These are phyloP conservation scores for Physeter macrocephalus DNA, from an alignment of 2,113 vertebrate species.

Conservation along the genomic window DNA sequence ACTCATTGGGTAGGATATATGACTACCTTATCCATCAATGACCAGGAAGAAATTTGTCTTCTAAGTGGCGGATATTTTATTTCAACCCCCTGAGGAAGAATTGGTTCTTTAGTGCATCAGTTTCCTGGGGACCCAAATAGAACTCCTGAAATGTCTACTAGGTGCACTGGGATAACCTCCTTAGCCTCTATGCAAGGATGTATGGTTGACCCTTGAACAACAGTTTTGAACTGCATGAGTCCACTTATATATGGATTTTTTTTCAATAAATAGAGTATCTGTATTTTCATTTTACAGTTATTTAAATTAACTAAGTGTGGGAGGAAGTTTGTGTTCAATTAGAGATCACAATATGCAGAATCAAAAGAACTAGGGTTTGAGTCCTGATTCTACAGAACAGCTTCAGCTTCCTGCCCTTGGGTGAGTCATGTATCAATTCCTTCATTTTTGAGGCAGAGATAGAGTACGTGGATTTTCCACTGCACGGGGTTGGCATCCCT, in stretches of 20 bases:
- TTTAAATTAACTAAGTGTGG: neutral
- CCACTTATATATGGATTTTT: neutral
- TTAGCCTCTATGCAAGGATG: neutral
- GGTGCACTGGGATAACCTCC: neutral
- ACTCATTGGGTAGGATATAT: neutral
- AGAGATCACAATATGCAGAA: neutral
- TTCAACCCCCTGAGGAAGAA: neutral
- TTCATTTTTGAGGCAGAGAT: neutral
- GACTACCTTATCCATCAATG: neutral
- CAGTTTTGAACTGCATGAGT: neutral
- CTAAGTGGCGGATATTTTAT: neutral
- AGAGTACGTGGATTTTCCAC: neutral
- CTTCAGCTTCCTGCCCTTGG: neutral
- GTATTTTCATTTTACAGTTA: neutral
- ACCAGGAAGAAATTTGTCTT: neutral
- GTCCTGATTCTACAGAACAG: neutral
- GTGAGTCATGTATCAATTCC: neutral
- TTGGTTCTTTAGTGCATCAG: neutral
- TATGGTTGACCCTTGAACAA: neutral
- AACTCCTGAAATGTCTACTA: neutral
- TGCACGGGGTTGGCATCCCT: neutral
- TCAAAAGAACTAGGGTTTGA: neutral
- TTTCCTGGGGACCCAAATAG: neutral
- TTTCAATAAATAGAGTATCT: neutral
- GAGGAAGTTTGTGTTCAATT: neutral